Evolutionary conservation across 2,113 vertebrate species (phyloP), one percentile per base, ranked within the genome.

Genomic region (Xyrauchen texanus): DNA sequence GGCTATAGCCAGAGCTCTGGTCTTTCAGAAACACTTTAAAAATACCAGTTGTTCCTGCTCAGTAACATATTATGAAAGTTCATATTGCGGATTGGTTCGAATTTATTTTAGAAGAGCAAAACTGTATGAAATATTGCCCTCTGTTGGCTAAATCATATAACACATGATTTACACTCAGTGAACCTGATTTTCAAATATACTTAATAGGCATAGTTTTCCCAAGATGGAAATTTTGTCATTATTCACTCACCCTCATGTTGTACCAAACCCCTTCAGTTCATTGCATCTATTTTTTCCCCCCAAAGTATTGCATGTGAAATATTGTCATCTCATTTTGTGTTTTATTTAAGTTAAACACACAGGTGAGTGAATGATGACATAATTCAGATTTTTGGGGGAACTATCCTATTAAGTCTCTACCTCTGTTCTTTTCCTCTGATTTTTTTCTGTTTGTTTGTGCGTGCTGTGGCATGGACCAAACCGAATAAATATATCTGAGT

Each of bases 381-480:
- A n/a, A n/a, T n/a, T n/a, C n/a, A n/a, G 21, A 34, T 34, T 34
- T 34, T 34, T 34, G 21, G 21, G 21, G 1, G 21, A 34, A 34
- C 21, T 34, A 3, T 34, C 21, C 21, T 34, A 34, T 34, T 34
- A 34, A 34, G 21, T 34, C 21, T 34, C 44, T 34, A 68, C 5
- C 49, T 79, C 47, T 66, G 52, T 63, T 52, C 55, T 13, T 8
- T 8, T 68, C 12, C 52, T 53, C 44, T 12, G 86, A 66, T 85
- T 68, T 13, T 77, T 78, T 51, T 88, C 78, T 87, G 65, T 91
- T 13, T 88, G 77, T 86, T 46, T 78, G 80, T 81, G 49, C 86
- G 81, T 86, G 85, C 71, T 81, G 89, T 92, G 85, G 94, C 93
- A 92, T 95, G 90, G 91, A 91, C 92, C 93, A 93, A 89, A 93